Base-by-base conservation (phyloP, 2,888 invertebrate genomes). In the Hypselothyrea guttata region DNA sequence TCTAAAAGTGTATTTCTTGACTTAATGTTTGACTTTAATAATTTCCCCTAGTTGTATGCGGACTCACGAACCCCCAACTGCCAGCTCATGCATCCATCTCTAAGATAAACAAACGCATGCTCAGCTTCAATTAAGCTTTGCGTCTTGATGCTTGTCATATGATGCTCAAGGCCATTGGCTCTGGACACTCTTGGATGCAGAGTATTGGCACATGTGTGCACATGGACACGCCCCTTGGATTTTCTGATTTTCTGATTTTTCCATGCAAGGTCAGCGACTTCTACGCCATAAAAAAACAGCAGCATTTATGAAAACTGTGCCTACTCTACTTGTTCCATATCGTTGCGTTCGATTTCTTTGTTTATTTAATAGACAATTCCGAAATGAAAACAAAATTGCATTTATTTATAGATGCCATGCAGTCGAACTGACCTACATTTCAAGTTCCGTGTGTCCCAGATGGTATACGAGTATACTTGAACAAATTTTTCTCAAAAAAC, bases 391-490 rank as follows among this genome's bases (percentile, higher is more conserved):
- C 72, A 62, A 35, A 71, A 76, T 54, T 62, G 63, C 68, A 83
- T 65, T 70, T 73, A 73, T 73, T 73, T 73, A 64, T 73, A 73
- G 52, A 61, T 38, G 57, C 57, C 52, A 47, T 71, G 55, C 71
- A 67, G 35, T 15, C 71, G 55, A 75, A 62, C 63, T 64, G 79
- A 79, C 83, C 76, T 76, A 71, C 76, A 83, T 78, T 72, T 22
- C 22, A 47, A 64, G 67, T 71, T 65, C 69, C 66, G 70, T 51
- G 37, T 70, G 41, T 44, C n/a, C 47, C 62, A 40, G 40, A 40
- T 42, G 4, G n/a, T 68, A 8, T 9, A 28, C 8, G n/a, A n/a
- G n/a, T 9, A 1, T 8, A 28, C 59, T 53, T 54, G 62, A 56
- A 40, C 55, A 49, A 47, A 59, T 49, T 12, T 58, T 58, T 38